Base-by-base conservation (phyloP, 2,113 vertebrate species). In the Eleginops maclovinus region DNA sequence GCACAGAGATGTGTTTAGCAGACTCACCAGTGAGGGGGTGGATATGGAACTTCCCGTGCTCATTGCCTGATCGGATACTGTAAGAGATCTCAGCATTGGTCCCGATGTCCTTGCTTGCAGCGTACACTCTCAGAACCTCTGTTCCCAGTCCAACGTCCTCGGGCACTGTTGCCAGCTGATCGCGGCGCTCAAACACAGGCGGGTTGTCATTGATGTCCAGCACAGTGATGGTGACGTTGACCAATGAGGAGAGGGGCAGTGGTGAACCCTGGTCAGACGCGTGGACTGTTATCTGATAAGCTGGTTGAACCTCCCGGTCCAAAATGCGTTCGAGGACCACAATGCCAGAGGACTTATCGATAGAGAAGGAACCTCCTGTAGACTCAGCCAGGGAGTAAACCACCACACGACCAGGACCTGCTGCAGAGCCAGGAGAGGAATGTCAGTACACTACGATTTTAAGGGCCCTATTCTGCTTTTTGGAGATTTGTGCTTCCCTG, bases 191-290 rank as follows among this genome's bases (percentile, higher is more conserved):
- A 31, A 99, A 99, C 72, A 99, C 96, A 0, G 98, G 98, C 0
- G 98, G 98, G 83, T 99, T 99, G 92, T 99, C 98, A 14, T 99
- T 99, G 58, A 99, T 95, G 81, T 99, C 98, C 60, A 99, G 90
- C 26, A 99, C 97, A 0, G 95, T 97, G 79, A 99, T 96, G 5
- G 96, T 98, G 36, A 99, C 91, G 0, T 95, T 97, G 68, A 95
- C 91, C 26, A 96, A 85, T 0, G 98, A 97, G n/a, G 94, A 97
- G 22, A 98, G 95, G 10, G 94, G 93, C 68, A 85, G 80, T 0
- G 94, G 94, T 0, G 93, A 93, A 41, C 97, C 96, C 79, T 96
- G 94, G 90, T 99, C 98, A 0, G 95, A 95, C 0, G 97, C 98
- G 15, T 86, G 92, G 28, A 98, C 96, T 0, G 88, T 96, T 79